Evolutionary conservation across 1,140 invertebrate species (phyloP), one percentile per base, ranked within the genome.

Genomic region (Neoseiulus cucumeris): DNA sequence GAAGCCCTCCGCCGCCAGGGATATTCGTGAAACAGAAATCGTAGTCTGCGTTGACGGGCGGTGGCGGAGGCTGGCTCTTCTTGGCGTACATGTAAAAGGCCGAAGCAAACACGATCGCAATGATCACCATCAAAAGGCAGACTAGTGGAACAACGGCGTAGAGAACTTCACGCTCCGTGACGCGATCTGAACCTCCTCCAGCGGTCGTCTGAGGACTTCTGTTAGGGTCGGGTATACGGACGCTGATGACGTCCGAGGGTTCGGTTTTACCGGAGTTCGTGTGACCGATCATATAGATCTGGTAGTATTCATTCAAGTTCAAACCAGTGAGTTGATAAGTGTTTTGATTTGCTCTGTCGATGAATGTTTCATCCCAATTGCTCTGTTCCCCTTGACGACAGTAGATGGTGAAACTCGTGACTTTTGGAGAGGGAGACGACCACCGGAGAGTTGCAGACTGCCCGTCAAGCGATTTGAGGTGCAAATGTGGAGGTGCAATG

Each of bases 241-340:
- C 22, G 14, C 25, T 29, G 14, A 59, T 25, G 25, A 59, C 51
- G 33, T 59, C 51, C 51, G 51, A 59, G 25, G 51, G 51, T 25
- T 59, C 51, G 51, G 51, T 59, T 33, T 59, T 59, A 2, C 51
- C 51, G 9, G 33, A 33, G 22, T 59, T 59, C 51, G 51, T 59
- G 9, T 59, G 51, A 17, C 25, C 51, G 14, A 59, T 33, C 51
- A 59, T 18, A 9, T 59, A 59, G 25, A 59, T 59, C 51, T 59
- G 51, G 51, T 59, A 59, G 51, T 59, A 59, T 25, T 59, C 51
- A 20, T 59, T 59, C 51, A 59, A 59, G 9, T 59, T 59, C 22
- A 59, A 9, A 29, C 51, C 51, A 2, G 51, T 59, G 14, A 59
- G 22, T 25, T 59, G 51, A 33, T 59, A 59, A 12, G 51, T 59